Conservation (phyloP, 2,113 vertebrate species). For the Furnarius figulus region DNA sequence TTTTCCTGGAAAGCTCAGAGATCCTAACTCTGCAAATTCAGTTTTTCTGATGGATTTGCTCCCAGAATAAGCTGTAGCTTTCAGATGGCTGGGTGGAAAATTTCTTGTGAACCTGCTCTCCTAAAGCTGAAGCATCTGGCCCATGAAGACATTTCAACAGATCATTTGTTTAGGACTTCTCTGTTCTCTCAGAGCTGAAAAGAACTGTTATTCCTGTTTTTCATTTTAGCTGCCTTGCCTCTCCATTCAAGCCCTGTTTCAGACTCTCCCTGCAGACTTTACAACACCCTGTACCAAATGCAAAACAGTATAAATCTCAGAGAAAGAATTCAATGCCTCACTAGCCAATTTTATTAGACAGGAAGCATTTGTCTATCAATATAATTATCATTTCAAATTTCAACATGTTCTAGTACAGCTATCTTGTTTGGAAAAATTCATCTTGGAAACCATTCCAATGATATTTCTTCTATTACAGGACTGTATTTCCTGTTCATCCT, state of each 20-base stretch:
- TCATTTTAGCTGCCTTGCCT: neutral
- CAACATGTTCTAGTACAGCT: neutral
- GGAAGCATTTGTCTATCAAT: neutral
- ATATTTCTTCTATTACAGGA: neutral
- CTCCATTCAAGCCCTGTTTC: neutral
- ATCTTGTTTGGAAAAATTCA: neutral
- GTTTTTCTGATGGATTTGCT: neutral
- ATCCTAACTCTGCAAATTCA: neutral
- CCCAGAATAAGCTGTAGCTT: slow-evolving; percentile 20
- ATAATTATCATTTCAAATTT: neutral
- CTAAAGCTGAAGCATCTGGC: neutral
- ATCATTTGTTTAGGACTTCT: neutral
- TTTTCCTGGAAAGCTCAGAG: slow-evolving; percentile 28
- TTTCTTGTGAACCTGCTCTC: neutral
- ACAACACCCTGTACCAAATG: neutral
- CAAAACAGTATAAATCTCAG: neutral
- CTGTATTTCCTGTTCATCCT: neutral
- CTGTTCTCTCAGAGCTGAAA: neutral
- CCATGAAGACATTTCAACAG: neutral
- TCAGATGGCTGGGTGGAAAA: slow-evolving; percentile 18
- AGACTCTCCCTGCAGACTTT: neutral
- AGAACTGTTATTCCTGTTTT: neutral
- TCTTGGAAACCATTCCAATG: neutral
- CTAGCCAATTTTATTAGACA: neutral
- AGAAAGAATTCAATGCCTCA: neutral